These are phyloP conservation scores for Avahi laniger DNA, from an alignment of 2,797 vertebrate genomes.

Conservation along the genomic window DNA sequence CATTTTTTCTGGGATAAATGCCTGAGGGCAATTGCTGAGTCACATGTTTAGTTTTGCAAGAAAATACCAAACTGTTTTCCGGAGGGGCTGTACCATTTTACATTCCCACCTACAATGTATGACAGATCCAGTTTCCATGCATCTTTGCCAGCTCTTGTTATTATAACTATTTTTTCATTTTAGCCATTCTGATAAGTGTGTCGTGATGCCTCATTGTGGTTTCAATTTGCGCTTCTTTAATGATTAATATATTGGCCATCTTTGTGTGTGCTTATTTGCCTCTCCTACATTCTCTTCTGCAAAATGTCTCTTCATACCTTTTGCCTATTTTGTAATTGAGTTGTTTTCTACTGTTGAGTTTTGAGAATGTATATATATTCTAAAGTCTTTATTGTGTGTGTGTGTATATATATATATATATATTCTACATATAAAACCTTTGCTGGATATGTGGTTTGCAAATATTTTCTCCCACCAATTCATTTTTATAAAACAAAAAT, in stretches of 20 bases:
- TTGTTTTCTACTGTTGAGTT: background rate
- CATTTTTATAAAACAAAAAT: conserved; percentile 3
- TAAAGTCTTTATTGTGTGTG: no score
- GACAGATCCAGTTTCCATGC: background rate
- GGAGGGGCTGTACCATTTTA: background rate
- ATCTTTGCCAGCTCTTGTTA: background rate
- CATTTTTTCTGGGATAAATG: background rate
- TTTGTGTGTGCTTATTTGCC: background rate
- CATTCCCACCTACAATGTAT: background rate
- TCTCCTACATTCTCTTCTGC: background rate
- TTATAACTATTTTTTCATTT: background rate
- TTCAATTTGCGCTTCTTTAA: conserved; percentile 16
- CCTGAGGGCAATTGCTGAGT: background rate
- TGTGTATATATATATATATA: background rate
- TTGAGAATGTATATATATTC: background rate
- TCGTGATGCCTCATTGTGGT: background rate
- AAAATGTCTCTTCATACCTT: background rate
- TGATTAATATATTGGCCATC: background rate
- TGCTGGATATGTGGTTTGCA: background rate
- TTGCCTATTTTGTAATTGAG: background rate
- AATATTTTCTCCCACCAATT: conserved; percentile 23
- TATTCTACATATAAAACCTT: background rate
- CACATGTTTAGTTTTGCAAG: background rate
- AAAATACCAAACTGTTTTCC: conserved; percentile 1
- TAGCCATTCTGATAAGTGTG: background rate